phyloP scores from a whole-genome alignment of 2,888 invertebrate species.

The Portevinia maculata region DNA sequence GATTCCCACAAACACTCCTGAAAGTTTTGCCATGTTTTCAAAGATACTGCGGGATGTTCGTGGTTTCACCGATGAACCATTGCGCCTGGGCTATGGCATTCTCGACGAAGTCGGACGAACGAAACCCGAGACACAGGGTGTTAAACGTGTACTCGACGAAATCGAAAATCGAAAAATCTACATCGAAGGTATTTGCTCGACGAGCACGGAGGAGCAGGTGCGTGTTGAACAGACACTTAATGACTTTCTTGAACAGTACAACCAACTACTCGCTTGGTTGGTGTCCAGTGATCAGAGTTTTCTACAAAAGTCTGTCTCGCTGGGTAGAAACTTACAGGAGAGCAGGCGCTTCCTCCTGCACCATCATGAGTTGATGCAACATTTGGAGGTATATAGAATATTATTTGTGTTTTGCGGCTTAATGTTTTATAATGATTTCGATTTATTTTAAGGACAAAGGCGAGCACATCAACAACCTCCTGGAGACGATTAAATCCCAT shows the following conservation, averaged over 20 bases:
- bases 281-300: conserved; percentile 89
- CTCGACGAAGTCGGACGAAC: conserved; percentile 87
- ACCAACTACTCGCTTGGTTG: conserved; percentile 89
- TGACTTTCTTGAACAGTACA: conserved; percentile 87
- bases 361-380: conserved; percentile 89
- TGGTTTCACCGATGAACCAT: conserved; percentile 87
- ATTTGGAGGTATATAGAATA: conserved; percentile 85
- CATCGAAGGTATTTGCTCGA: conserved; percentile 86
- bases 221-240: conserved; percentile 88
- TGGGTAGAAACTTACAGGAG: conserved; percentile 87
- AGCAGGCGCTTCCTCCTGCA: conserved; percentile 89
- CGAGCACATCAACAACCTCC: conserved; percentile 86
- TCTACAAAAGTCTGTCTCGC: conserved; percentile 88
- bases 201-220: conserved; percentile 88
- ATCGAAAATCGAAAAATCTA: conserved; percentile 89
- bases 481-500: conserved; percentile 86
- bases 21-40: conserved; percentile 87
- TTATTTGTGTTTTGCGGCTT: background rate
- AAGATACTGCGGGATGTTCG: conserved; percentile 87
- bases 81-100: conserved; percentile 89
- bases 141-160: conserved; percentile 87
- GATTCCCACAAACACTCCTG: conserved; percentile 86
- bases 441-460: conserved; percentile 85
- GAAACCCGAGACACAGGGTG: conserved; percentile 87
- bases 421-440: conserved; percentile 1